phyloP scores from a whole-genome alignment of 2,888 invertebrate species.

The Willowsia nigromaculata region DNA sequence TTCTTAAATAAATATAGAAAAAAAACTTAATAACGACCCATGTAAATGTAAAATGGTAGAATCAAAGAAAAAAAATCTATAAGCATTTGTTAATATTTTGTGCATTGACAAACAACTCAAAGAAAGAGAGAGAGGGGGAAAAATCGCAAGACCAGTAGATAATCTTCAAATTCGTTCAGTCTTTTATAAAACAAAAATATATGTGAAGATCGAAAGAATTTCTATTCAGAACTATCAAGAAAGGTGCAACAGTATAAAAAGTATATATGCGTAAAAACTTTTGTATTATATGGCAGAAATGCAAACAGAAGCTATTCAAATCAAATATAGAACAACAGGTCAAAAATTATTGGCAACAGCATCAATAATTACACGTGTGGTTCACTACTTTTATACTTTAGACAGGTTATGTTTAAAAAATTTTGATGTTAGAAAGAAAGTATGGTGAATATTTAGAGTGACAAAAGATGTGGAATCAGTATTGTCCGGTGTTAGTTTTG shows the following conservation, averaged over 20 bases:
- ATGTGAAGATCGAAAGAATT: conserved; percentile 43
- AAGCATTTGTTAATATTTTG: conserved; percentile 40
- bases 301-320: conserved; percentile 24
- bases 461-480: conserved; percentile 30
- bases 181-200: conserved; percentile 37
- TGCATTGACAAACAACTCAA: conserved; percentile 22
- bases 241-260: conserved; percentile 14
- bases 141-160: conserved; percentile 43
- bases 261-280: conserved; percentile 5
- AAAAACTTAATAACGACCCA: conserved; percentile 50
- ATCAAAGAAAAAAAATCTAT: background rate
- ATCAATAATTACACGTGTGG: background rate
- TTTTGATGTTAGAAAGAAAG: background rate
- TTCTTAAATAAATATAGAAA: conserved; percentile 41
- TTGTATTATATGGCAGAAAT: background rate
- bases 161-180: conserved; percentile 47
- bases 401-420: background rate
- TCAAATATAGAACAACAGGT: conserved; percentile 3
- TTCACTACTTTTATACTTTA: background rate
- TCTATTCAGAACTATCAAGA: conserved; percentile 23
- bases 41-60: conserved; percentile 40
- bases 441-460: background rate
- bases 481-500: conserved; percentile 57
- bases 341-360: background rate
- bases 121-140: conserved; percentile 17